Base-by-base conservation (phyloP, 92 coral and sea anemone species). In the Zoanthus solanderi region DNA sequence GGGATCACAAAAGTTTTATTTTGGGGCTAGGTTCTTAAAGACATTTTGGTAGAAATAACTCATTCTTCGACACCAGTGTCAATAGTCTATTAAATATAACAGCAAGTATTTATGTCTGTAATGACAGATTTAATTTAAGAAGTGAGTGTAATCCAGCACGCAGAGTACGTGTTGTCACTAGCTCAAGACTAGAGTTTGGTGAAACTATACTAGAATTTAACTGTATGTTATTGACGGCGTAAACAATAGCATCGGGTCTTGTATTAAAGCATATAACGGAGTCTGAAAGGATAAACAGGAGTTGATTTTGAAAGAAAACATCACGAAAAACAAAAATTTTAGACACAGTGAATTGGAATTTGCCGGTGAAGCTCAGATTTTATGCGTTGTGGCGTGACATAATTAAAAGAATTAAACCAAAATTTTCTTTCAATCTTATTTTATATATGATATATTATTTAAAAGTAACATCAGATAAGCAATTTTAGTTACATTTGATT, bases 341-440 rank as follows among this genome's bases (percentile, higher is more conserved):
- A 31, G 66, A 15, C 44, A 52, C 28, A 11, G 48, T 77, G 82
- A 63, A 29, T 77, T 77, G 82, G 48, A 77, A 77, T 77, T 56
- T 77, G 46, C 9, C 56, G 17, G 28, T 32, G 13, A 14, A 8
- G 18, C 28, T 54, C 28, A 30, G 12, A 16, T 48, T 8, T 17
- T 2, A 11, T 17, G 3, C 30, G 23, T 9, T 10, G 14, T 65
- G 48, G 58, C 45, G 75, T 81, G 85, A 81, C 85, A 34, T 23
- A 66, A 45, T 16, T 80, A 31, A 47, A 10, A 13, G 61, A 81
- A 81, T 6, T 9, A 63, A 11, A 16, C 13, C 44, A 44, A 9
- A 46, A 9, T 30, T 31, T 30, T 29, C 75, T 14, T 31, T 12
- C 11, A 44, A n/a, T 65, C 61, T 10, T 8, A 66, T n/a, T 15